Percentiles rank a stretch among this genome's conserved stretches.
Evolutionary conservation across 1,140 invertebrate species (phyloP).

Genomic region (Lasioglossum albipes): DNA sequence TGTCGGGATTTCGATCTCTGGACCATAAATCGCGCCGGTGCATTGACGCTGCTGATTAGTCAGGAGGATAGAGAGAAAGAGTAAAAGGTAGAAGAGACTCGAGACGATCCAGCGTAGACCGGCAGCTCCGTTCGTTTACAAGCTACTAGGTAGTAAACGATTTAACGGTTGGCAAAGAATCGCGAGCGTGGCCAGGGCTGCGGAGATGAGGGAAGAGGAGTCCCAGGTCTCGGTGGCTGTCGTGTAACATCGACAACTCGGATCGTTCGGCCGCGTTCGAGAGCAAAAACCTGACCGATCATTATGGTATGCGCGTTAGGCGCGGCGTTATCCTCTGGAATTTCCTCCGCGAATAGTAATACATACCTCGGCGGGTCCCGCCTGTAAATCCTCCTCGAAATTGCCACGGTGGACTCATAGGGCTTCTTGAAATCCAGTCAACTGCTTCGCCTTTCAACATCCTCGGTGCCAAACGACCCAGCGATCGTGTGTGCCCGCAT

Average conservation of each 20-base stretch:
- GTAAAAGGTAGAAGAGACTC: too few relatives aligned
- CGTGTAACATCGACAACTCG: conserved; percentile 41
- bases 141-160: conserved; percentile 62
- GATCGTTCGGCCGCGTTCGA: conserved; percentile 20
- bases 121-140: conserved; percentile 49
- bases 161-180: conserved; percentile 65
- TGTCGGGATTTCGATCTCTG: conserved; percentile 39
- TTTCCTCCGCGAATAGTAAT: conserved; percentile 64
- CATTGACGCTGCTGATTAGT: conserved; percentile 37
- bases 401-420: conserved; percentile 41
- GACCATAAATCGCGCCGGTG: conserved; percentile 22
- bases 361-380: conserved; percentile 44
- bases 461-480: not conserved
- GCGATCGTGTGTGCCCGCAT: not conserved
- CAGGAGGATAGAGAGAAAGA: conserved; percentile 9
- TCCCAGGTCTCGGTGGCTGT: conserved; percentile 31
- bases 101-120: not conserved
- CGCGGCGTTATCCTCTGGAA: conserved; percentile 60
- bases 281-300: conserved; percentile 56
- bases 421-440: conserved; percentile 26
- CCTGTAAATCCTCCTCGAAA: conserved; percentile 58
- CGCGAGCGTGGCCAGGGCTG: not conserved
- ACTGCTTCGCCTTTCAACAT: not conserved
- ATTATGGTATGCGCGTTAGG: conserved; percentile 64
- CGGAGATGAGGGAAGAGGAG: conserved; percentile 1